Evolutionary conservation across 2,797 vertebrate species (phyloP).

Genomic region (Cheirogaleus major): DNA sequence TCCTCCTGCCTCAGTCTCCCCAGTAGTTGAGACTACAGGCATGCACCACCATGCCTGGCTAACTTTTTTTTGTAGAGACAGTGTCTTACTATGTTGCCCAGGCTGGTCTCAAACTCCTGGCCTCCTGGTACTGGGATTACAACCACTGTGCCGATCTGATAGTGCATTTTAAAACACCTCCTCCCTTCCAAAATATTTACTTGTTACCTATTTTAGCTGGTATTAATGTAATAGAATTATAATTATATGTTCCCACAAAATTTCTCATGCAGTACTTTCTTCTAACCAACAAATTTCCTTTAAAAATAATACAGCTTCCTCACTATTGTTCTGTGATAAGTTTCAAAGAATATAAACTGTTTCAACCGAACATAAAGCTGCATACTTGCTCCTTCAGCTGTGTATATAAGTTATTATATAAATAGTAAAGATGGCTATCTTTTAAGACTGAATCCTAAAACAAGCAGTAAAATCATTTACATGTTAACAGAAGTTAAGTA

Average conservation of each 20-base stretch:
- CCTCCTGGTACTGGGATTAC: not conserved
- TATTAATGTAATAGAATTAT: slow-evolving; percentile 21
- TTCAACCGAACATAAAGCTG: slow-evolving; percentile 16
- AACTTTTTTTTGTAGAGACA: not conserved
- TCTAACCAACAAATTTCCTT: slow-evolving; percentile 32
- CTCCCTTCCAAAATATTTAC: not conserved
- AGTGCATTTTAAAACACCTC: not conserved
- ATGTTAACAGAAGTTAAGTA: slow-evolving; percentile 27
- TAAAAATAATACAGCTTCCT: slow-evolving; percentile 45
- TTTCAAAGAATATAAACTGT: slow-evolving; percentile 48
- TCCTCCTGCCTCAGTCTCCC: not conserved
- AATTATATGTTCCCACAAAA: slow-evolving; percentile 46
- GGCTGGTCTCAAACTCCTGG: not conserved
- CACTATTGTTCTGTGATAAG: not conserved
- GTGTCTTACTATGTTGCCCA: not conserved
- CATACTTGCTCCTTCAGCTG: slow-evolving; percentile 9
- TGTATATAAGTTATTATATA: not conserved
- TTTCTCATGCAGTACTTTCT: slow-evolving; percentile 29
- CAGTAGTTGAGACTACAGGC: not conserved
- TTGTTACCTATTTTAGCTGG: not conserved
- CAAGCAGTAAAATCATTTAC: not conserved
- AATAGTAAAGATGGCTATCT: not conserved
- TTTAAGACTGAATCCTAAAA: slow-evolving; percentile 36
- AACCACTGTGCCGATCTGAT: not conserved
- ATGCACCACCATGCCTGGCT: not conserved